Evolutionary conservation across 2,797 vertebrate genomes (phyloP).

Genomic region (Potorous gilbertii): DNA sequence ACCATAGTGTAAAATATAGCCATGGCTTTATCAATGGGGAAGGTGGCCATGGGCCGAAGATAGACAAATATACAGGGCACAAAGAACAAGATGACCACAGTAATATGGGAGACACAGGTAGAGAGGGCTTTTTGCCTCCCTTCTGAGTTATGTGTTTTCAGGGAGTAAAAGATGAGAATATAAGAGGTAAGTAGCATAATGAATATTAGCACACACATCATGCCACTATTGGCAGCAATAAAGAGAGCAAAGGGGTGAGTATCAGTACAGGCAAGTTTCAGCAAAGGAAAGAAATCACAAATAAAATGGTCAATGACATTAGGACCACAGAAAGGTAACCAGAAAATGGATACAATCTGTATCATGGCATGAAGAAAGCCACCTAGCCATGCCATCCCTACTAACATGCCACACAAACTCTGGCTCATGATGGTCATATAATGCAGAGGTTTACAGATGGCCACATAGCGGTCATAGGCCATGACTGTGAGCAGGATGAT

Average conservation of each 20-base stretch:
- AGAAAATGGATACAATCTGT: neutral
- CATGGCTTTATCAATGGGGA: conserved; percentile 58
- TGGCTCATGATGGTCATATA: conserved; percentile 60
- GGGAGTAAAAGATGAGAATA: neutral
- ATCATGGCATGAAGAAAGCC: neutral
- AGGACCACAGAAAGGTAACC: conserved; percentile 33
- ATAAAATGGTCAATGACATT: conserved; percentile 24
- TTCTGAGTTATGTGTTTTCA: conserved; percentile 8
- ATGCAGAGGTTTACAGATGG: conserved; percentile 73
- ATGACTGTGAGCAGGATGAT: conserved; percentile 74
- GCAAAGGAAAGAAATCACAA: conserved; percentile 9
- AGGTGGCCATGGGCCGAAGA: neutral
- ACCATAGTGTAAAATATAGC: conserved; percentile 53
- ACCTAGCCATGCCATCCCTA: neutral
- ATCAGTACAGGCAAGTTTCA: neutral
- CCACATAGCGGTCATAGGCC: conserved; percentile 72
- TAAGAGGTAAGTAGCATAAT: neutral
- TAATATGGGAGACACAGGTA: conserved; percentile 20
- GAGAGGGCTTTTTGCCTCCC: conserved; percentile 35
- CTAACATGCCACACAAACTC: neutral
- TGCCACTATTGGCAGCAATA: conserved; percentile 6
- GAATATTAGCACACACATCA: neutral
- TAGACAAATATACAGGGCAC: conserved; percentile 25
- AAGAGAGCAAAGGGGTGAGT: neutral
- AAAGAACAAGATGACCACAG: conserved; percentile 2